Base-by-base conservation (phyloP, 2,888 invertebrate genomes). In the Orchesellides sinensis region DNA sequence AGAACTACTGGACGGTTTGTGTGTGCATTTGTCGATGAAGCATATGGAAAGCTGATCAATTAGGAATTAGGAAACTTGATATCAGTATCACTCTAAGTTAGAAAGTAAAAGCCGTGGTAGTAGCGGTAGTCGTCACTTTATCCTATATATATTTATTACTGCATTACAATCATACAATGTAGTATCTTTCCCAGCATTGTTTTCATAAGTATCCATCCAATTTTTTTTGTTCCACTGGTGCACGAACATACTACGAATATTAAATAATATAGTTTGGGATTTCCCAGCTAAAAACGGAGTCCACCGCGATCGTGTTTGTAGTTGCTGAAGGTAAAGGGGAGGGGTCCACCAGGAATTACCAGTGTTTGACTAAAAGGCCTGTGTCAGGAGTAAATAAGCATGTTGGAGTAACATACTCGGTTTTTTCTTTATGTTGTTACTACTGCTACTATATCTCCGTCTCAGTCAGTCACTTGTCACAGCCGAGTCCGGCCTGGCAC, bases 1-100 rank as follows among this genome's bases (percentile, higher is more conserved):
- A 2, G 27, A 32, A 32, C n/a, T n/a, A 10, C n/a, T 72, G 56
- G 35, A 73, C 32, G 47, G 32, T 49, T n/a, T 47, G 14, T 74
- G n/a, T 74, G 40, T 35, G 35, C 14, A 32, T 56, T 21, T 40
- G 29, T 47, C 47, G 70, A 70, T 70, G 65, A 73, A 66, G 73
- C 73, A 66, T 80, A 80, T 73, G 70, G 73, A 72, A 40, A 65
- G 56, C 73, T 80, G 80, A 80, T 80, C 80, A 80, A 80, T 80
- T 73, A 80, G 80, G 59, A 80, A 73, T 80, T 80, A 66, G 73
- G 66, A 79, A 79, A 79, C 52, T 45, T 72, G 79, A 80, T 80
- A 80, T 56, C 49, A 47, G 21, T 70, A 65, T 73, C 35, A 23
- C n/a, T 6, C n/a, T n/a, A n/a, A n/a, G n/a, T n/a, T n/a, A n/a